These are phyloP conservation scores for Andrena fulva DNA, from an alignment of 2,888 invertebrate genomes.

Conservation along the genomic window DNA sequence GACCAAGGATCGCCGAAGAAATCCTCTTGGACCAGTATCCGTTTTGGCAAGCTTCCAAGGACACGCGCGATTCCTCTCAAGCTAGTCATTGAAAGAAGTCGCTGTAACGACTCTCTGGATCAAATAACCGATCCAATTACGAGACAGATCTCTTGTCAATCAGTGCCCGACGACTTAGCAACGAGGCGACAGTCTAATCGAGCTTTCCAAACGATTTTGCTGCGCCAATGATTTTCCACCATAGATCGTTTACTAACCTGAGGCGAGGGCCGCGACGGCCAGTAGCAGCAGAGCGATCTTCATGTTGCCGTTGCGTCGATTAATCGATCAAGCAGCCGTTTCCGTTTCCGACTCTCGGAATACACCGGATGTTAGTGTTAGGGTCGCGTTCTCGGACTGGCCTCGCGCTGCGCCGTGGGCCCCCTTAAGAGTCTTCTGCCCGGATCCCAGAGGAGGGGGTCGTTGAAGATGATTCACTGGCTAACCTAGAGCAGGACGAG, in stretches of 20 bases:
- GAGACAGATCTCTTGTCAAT: no score
- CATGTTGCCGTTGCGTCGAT: slow-evolving; percentile 82
- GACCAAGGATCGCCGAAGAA: neutral
- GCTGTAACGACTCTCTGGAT: neutral
- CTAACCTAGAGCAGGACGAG: slow-evolving; percentile 72
- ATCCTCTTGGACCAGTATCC: neutral
- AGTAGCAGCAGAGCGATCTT: slow-evolving; percentile 87
- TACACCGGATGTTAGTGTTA: slow-evolving; percentile 83
- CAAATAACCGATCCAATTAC: neutral
- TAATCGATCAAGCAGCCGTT: slow-evolving; percentile 76
- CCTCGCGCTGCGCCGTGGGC: slow-evolving; percentile 82
- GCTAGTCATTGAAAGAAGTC: neutral
- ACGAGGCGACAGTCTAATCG: neutral
- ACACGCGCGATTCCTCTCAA: neutral
- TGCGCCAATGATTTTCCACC: neutral
- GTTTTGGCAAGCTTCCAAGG: slow-evolving; percentile 18
- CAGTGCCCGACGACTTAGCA: neutral
- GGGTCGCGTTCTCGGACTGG: slow-evolving; percentile 84
- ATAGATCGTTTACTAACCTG: slow-evolving; percentile 85
- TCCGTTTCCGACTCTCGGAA: slow-evolving; percentile 81
- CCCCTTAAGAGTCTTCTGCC: slow-evolving; percentile 84
- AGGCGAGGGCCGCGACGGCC: slow-evolving; percentile 85
- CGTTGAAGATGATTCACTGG: slow-evolving; percentile 82
- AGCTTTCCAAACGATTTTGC: neutral
- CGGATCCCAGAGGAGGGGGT: slow-evolving; percentile 79